Evolutionary conservation across 2,113 vertebrate genomes (phyloP), one percentile per base, ranked within the genome.

Genomic region (Tragelaphus buxtoni): DNA sequence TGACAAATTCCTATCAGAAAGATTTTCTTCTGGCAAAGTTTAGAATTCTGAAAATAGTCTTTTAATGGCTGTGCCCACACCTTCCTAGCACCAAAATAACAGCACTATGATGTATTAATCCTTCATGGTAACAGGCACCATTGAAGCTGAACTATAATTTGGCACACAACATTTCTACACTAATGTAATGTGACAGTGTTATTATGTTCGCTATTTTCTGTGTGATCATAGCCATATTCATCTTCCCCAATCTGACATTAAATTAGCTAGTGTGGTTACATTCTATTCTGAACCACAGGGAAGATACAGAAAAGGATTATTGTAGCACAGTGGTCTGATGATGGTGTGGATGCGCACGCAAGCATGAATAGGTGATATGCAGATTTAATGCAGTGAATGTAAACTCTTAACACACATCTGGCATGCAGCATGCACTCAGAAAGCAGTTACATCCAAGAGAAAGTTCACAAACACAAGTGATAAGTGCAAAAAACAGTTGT

Each of bases 101-200:
- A 96, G 55, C 3, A 2, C 77, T 77, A 6, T 97, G 96, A 97
- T 97, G 47, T 61, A 98, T 98, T 97, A 96, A 82, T 97, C 22
- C 85, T n/a, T 93, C 87, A 97, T 65, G 87, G 95, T 95, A 97
- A 97, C 94, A 98, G 88, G 97, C 76, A 98, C 49, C 24, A 30
- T 53, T 92, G 88, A 97, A 97, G 77, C 74, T 97, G 89, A 96
- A 95, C 95, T 97, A 90, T 95, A 98, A 98, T 98, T 98, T 96
- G 91, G 88, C 92, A 97, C 55, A 95, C 84, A 95, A 88, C 72
- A 94, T 82, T 98, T 98, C 96, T 95, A 94, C 86, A 96, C 96
- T 98, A 98, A 98, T 94, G 91, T 92, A 97, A 98, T 96, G 95
- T 97, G 98, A 98, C 97, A 98, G 80, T 91, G 63, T 97, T 98